These are phyloP conservation scores for Albula goreensis DNA, from an alignment of 2,113 vertebrate species.

Conservation along the genomic window DNA sequence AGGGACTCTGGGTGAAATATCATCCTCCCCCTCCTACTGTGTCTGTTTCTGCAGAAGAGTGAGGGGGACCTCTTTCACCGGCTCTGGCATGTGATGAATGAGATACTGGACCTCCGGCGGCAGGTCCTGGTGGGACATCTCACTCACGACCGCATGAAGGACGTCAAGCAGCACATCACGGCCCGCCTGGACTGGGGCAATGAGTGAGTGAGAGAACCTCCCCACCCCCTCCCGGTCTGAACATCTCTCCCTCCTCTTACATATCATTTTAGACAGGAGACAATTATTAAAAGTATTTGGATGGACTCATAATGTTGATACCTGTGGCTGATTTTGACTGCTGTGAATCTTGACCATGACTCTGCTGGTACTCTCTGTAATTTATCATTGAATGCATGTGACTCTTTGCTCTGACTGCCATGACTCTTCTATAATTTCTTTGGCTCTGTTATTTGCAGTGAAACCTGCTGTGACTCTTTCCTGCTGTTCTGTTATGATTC, in stretches of 20 bases:
- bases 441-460: no score
- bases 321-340: no score
- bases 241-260: neutral
- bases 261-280: no score
- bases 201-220: slow-evolving; percentile 78
- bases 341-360: no score
- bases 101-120: slow-evolving; percentile 89
- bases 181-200: slow-evolving; percentile 98
- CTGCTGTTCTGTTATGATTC: no score
- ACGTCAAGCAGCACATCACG: slow-evolving; percentile 95
- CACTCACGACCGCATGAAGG: slow-evolving; percentile 93
- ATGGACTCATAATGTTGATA: no score
- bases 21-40: neutral
- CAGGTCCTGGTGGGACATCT: slow-evolving; percentile 95
- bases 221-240: neutral
- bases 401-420: no score
- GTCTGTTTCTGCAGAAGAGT: slow-evolving; percentile 76
- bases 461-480: no score
- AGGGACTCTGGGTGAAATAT: neutral
- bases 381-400: no score
- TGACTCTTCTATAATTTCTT: no score
- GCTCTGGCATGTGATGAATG: slow-evolving; percentile 98
- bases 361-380: no score
- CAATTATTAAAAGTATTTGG: no score
- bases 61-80: slow-evolving; percentile 97